phyloP scores from a whole-genome alignment of 2,113 vertebrate genomes.

The Ursus arctos region DNA sequence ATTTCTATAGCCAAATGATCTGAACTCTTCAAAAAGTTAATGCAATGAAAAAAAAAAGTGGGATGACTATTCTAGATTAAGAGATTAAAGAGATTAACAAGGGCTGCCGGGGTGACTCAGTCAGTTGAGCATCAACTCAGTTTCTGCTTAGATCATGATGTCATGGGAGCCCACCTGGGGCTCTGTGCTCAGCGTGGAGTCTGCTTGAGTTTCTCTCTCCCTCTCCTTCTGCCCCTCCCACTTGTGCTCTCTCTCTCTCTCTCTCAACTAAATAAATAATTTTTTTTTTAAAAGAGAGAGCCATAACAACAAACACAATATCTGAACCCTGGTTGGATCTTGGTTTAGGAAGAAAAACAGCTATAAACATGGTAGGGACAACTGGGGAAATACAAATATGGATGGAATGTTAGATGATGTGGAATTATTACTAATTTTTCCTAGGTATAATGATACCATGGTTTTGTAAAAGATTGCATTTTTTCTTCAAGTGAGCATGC shows the following conservation, averaged over 20 bases:
- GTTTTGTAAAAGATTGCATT: background rate
- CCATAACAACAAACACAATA: background rate
- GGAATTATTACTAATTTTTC: background rate
- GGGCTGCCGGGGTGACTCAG: background rate
- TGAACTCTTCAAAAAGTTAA: background rate
- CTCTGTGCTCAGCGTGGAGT: background rate
- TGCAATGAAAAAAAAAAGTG: background rate
- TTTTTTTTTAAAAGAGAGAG: background rate
- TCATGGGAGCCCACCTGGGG: background rate
- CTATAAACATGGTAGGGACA: slow-evolving; percentile 8
- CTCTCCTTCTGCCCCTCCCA: background rate
- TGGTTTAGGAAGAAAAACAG: background rate
- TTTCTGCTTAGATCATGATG: background rate
- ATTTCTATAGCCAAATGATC: slow-evolving; percentile 31
- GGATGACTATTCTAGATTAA: background rate
- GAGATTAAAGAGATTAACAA: background rate
- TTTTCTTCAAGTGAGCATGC: background rate
- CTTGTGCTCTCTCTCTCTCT: too few species aligned
- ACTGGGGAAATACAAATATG: background rate
- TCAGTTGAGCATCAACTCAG: background rate
- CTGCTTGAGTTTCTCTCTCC: background rate
- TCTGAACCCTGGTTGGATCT: background rate
- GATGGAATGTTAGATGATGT: background rate
- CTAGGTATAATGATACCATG: background rate
- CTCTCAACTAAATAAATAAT: background rate